Conservation (phyloP, 2,113 vertebrate species). For the Sinocyclocheilus maitianheensis region DNA sequence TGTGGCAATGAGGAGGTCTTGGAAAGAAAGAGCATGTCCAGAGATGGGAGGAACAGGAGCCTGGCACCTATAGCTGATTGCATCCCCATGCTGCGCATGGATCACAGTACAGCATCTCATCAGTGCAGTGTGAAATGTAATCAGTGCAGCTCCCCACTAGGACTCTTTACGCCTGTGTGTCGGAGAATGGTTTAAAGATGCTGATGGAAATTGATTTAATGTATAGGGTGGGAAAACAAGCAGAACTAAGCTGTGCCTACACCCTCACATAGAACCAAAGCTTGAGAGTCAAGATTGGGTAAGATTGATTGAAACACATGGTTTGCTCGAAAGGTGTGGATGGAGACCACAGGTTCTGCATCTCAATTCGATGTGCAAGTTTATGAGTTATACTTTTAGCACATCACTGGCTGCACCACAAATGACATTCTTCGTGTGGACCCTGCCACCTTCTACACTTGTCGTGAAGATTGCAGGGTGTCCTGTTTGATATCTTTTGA, state of each 20-base stretch:
- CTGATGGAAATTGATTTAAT: constrained; percentile 28
- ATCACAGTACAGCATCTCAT: constrained; percentile 14
- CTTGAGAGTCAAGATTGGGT: background rate
- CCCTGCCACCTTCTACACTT: background rate
- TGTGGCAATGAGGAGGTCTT: background rate
- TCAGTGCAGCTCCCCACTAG: constrained; percentile 29
- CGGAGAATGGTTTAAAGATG: background rate
- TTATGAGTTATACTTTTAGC: background rate
- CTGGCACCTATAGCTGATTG: constrained; percentile 28
- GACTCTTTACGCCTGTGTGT: background rate
- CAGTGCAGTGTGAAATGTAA: constrained; percentile 39
- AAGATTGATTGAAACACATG: background rate
- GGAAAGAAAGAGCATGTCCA: background rate
- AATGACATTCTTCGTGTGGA: background rate
- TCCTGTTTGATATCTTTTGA: background rate
- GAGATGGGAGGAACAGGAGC: constrained; percentile 8
- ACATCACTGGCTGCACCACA: background rate
- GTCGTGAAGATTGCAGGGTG: background rate
- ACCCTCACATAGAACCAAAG: background rate
- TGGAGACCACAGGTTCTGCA: background rate
- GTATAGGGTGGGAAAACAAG: constrained; percentile 14
- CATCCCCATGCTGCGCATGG: constrained; percentile 15
- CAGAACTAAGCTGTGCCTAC: background rate
- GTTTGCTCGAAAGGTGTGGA: background rate
- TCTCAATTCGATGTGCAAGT: background rate